A percentile compares a stretch with the other conserved stretches of the same genome.
phyloP scores from a whole-genome alignment of 2,113 vertebrate genomes.

The Oncorhynchus kisutch region DNA sequence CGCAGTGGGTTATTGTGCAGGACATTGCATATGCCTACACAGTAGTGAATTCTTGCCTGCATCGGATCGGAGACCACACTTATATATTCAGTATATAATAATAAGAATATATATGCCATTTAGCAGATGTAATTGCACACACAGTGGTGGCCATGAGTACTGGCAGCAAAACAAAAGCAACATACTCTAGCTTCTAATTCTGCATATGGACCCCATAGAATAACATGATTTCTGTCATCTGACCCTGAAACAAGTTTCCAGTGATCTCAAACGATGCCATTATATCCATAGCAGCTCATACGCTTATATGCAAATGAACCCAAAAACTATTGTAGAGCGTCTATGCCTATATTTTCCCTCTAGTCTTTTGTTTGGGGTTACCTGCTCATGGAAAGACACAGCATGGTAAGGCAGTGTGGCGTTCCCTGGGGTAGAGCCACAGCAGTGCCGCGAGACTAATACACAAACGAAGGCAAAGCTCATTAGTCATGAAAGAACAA shows the following conservation, averaged over 20 bases:
- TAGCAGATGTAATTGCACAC: too few species aligned
- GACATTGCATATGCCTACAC: neutral
- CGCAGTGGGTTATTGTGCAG: neutral
- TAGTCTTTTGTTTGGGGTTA: slow-evolving; percentile 63
- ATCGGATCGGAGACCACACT: neutral
- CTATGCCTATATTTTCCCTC: slow-evolving; percentile 12
- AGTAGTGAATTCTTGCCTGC: neutral
- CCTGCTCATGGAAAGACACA: slow-evolving; percentile 59
- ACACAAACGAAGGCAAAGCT: slow-evolving; percentile 66
- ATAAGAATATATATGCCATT: neutral
- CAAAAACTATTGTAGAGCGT: slow-evolving; percentile 55
- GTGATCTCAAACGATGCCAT: neutral
- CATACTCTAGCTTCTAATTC: too few species aligned
- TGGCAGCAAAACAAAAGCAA: too few species aligned
- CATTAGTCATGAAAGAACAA: slow-evolving; percentile 73
- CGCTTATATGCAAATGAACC: neutral
- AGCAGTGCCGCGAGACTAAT: slow-evolving; percentile 66
- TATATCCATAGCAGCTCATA: too few species aligned
- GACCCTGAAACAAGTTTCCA: neutral
- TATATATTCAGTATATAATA: neutral
- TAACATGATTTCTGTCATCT: slow-evolving; percentile 21
- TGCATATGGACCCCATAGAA: too few species aligned
- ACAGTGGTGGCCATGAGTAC: too few species aligned
- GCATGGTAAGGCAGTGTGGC: slow-evolving; percentile 30
- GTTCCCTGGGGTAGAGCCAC: slow-evolving; percentile 63